A percentile compares a stretch with the other conserved stretches of the same genome.
These are phyloP conservation scores for Apotomis capreana DNA, from an alignment of 2,888 invertebrate genomes.

Conservation along the genomic window DNA sequence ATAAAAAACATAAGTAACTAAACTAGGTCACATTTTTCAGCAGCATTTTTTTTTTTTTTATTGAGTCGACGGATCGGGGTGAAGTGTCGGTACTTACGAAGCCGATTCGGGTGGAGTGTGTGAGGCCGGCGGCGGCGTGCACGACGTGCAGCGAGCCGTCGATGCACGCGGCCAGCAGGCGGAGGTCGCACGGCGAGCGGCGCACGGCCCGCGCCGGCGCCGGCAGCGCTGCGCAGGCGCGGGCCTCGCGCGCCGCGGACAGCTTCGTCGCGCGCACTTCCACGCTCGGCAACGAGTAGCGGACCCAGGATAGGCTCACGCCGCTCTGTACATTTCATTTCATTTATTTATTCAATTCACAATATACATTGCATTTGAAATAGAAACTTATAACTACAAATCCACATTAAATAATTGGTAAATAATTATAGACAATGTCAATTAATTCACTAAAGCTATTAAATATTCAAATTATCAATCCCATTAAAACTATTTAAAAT, in stretches of 20 bases:
- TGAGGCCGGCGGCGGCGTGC: slow-evolving; percentile 89
- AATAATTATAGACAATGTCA: too few relatives aligned
- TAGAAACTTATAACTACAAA: too few relatives aligned
- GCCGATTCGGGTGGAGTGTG: slow-evolving; percentile 89
- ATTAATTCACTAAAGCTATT: too few relatives aligned
- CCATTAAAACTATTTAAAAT: too few relatives aligned
- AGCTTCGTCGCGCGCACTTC: slow-evolving; percentile 83
- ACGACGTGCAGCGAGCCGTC: slow-evolving; percentile 92
- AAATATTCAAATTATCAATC: too few relatives aligned
- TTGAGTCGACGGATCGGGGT: too few relatives aligned
- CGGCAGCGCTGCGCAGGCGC: slow-evolving; percentile 79
- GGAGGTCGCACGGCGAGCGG: slow-evolving; percentile 85
- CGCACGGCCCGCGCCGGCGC: slow-evolving; percentile 68
- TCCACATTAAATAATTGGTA: too few relatives aligned
- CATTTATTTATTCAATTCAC: too few relatives aligned
- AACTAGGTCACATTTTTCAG: too few relatives aligned
- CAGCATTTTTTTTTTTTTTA: too few relatives aligned
- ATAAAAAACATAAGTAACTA: too few relatives aligned
- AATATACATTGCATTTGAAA: too few relatives aligned
- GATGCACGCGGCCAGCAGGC: slow-evolving; percentile 91
- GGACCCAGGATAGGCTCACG: slow-evolving; percentile 85
- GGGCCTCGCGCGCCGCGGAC: slow-evolving; percentile 79
- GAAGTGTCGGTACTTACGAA: slow-evolving; percentile 85
- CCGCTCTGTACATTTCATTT: slow-evolving; percentile 69
- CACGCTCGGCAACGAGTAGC: slow-evolving; percentile 87